Conservation (phyloP, 2,797 vertebrate species). For the Falco cherrug region DNA sequence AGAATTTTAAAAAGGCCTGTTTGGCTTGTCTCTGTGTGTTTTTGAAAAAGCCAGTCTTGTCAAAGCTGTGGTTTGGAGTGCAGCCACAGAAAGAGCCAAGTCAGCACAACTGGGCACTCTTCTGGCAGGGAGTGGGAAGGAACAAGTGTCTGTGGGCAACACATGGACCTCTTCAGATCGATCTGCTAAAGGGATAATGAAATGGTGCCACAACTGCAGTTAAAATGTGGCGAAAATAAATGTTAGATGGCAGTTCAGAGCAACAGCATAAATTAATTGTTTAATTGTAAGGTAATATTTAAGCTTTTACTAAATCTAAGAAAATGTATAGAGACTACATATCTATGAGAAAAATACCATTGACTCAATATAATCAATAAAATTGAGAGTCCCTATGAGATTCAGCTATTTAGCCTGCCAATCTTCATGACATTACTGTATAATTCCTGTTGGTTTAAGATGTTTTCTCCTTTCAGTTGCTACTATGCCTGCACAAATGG, state of each 20-base stretch:
- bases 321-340: not conserved
- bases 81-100: not conserved
- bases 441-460: slow-evolving; percentile 34
- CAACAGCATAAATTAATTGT: slow-evolving; percentile 9
- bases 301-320: slow-evolving; percentile 9
- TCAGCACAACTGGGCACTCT: not conserved
- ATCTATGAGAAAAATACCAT: slow-evolving; percentile 36
- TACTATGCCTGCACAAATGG: slow-evolving; percentile 16
- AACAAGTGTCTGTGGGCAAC: slow-evolving; percentile 18
- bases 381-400: not conserved
- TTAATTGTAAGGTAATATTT: slow-evolving; percentile 30
- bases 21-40: not conserved
- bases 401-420: slow-evolving; percentile 13
- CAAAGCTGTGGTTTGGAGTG: not conserved
- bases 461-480: slow-evolving; percentile 16
- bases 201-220: not conserved
- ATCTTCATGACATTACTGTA: not conserved
- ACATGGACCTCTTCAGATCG: not conserved
- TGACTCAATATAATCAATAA: slow-evolving; percentile 15
- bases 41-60: not conserved
- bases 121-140: not conserved
- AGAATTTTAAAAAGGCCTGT: not conserved
- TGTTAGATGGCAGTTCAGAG: not conserved
- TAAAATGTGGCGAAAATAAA: not conserved
- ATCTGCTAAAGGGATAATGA: not conserved